Percentiles rank a stretch among this genome's conserved stretches.
These are phyloP conservation scores for Dinocampus coccinellae DNA, from an alignment of 2,888 invertebrate species.

Conservation along the genomic window DNA sequence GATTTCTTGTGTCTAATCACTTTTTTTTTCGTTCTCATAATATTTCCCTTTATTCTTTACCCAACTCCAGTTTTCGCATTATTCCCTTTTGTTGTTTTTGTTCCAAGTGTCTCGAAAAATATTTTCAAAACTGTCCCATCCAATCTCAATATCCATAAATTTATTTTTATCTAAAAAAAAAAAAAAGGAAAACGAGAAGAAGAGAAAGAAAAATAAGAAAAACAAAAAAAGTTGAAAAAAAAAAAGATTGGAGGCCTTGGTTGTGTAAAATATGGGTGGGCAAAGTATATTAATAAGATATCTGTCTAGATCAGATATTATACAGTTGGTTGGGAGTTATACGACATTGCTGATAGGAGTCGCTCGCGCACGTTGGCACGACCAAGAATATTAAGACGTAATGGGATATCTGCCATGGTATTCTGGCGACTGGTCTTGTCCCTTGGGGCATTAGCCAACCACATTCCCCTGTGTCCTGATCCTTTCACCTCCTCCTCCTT, in stretches of 20 bases:
- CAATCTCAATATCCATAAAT: constrained; percentile 4
- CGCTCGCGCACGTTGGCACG: constrained; percentile 46
- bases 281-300: constrained; percentile 28
- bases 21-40: not conserved
- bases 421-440: constrained; percentile 43
- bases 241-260: not conserved
- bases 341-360: constrained; percentile 23
- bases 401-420: constrained; percentile 45
- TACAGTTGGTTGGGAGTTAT: constrained; percentile 22
- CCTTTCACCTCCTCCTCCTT: too few relatives aligned
- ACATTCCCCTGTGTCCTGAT: constrained; percentile 27
- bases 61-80: too few relatives aligned
- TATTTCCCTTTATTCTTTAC: too few relatives aligned
- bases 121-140: not conserved
- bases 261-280: constrained; percentile 10
- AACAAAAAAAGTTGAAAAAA: constrained; percentile 12
- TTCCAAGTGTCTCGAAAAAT: not conserved
- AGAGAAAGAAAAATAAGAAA: constrained; percentile 14
- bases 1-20: not conserved
- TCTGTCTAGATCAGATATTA: constrained; percentile 27
- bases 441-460: constrained; percentile 21
- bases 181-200: not conserved
- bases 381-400: constrained; percentile 51
- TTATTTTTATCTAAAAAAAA: constrained; percentile 9
- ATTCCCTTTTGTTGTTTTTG: too few relatives aligned